A percentile compares a stretch with the other conserved stretches of the same genome.
phyloP scores from a whole-genome alignment of 2,888 invertebrate species.

The Exocentrus adspersus region DNA sequence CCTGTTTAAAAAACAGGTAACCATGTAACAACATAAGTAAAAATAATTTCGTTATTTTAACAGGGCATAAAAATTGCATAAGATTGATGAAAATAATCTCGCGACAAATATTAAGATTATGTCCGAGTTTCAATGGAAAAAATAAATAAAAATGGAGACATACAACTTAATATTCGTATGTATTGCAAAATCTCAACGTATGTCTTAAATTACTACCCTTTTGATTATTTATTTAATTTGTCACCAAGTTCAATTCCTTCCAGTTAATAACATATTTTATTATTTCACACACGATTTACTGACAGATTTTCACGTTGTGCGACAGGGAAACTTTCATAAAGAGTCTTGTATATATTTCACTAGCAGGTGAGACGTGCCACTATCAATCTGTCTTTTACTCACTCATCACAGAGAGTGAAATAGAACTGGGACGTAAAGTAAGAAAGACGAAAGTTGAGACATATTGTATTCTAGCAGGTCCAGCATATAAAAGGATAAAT shows the following conservation, averaged over 20 bases:
- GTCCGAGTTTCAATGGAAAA: too few relatives aligned
- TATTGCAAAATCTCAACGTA: too few relatives aligned
- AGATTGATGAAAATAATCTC: too few relatives aligned
- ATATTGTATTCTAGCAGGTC: constrained; percentile 28
- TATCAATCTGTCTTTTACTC: constrained; percentile 15
- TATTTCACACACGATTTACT: constrained; percentile 36
- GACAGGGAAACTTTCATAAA: constrained; percentile 34
- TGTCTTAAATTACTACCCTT: constrained; percentile 6
- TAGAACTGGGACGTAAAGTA: constrained; percentile 1
- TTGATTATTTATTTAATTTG: constrained; percentile 27
- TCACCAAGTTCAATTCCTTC: constrained; percentile 18
- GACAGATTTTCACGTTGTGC: constrained; percentile 36
- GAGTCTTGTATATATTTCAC: constrained; percentile 26
- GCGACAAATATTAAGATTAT: too few relatives aligned
- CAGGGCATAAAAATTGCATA: too few relatives aligned
- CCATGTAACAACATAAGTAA: too few relatives aligned
- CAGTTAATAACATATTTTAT: constrained; percentile 35
- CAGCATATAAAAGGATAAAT: constrained; percentile 53
- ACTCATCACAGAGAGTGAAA: background rate
- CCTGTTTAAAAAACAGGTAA: too few relatives aligned
- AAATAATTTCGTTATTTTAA: too few relatives aligned
- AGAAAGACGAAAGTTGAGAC: constrained; percentile 20
- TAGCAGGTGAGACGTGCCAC: constrained; percentile 18
- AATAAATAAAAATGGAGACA: too few relatives aligned
- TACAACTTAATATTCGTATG: too few relatives aligned